These are phyloP conservation scores for Grus americana DNA, from an alignment of 2,113 vertebrate genomes.

Conservation along the genomic window DNA sequence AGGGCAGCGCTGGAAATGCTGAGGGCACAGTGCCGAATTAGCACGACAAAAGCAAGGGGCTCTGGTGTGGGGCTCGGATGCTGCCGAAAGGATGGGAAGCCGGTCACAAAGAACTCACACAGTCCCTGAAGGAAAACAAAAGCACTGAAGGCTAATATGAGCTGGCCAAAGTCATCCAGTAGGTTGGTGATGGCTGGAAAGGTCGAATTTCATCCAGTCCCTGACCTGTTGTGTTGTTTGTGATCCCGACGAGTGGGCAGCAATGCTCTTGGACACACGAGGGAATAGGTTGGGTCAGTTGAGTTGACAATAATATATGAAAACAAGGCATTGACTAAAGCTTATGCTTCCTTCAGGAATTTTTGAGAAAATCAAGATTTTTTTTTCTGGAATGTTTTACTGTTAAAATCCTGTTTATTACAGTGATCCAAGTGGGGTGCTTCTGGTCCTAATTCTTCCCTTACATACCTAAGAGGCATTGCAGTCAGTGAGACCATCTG, in stretches of 20 bases:
- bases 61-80: not conserved
- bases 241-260: accelerated
- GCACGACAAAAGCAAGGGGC: accelerated
- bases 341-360: not conserved
- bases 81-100: not conserved
- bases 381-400: not conserved
- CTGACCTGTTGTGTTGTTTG: not conserved
- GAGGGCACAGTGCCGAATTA: accelerated
- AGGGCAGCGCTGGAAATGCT: not conserved
- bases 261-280: not conserved
- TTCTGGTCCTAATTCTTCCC: not conserved
- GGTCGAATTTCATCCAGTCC: not conserved
- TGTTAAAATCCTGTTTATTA: not conserved
- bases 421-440: not conserved
- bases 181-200: not conserved
- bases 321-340: not conserved
- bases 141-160: not conserved
- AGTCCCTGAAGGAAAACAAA: not conserved
- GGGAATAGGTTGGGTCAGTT: not conserved
- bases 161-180: not conserved
- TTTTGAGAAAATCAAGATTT: not conserved
- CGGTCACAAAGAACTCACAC: not conserved
- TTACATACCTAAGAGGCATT: not conserved
- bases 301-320: not conserved
- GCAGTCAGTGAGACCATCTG: not conserved